Percentiles rank a stretch among this genome's conserved stretches.
Evolutionary conservation across 23 tunicate genomes (phyloP).

Genomic region (Trididemnum nubilum): DNA sequence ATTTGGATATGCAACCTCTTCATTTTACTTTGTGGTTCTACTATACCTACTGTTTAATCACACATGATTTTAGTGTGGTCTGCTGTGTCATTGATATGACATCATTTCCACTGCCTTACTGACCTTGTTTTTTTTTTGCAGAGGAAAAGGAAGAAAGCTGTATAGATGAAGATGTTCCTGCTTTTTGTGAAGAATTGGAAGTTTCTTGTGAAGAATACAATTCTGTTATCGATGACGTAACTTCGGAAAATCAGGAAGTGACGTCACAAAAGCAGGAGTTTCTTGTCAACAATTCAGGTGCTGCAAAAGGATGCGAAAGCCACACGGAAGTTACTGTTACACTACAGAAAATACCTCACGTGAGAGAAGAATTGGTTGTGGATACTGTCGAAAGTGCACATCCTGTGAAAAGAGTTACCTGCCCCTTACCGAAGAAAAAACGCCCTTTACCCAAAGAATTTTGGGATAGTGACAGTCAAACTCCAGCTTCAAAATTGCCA

Average conservation of each 20-base stretch:
- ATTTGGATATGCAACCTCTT: no score
- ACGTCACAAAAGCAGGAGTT: not conserved
- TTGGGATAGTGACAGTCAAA: conserved; percentile 20
- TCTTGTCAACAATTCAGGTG: not conserved
- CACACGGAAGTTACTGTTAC: not conserved
- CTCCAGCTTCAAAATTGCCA: conserved; percentile 1
- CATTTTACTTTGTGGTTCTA: no score
- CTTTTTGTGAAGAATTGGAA: conserved; percentile 52
- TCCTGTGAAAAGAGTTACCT: not conserved
- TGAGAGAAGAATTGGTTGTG: not conserved
- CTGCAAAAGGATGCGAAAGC: not conserved
- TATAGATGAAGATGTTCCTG: conserved; percentile 25
- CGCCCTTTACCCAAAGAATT: conserved; percentile 88
- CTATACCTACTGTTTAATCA: no score
- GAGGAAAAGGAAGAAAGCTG: not conserved
- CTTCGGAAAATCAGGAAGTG: not conserved
- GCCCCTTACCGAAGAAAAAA: conserved; percentile 85
- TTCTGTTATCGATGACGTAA: not conserved
- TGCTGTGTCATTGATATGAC: no score
- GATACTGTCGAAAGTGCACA: not conserved
- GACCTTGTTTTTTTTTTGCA: not conserved
- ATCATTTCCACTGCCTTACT: not conserved
- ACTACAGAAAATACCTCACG: not conserved
- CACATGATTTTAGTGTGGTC: no score
- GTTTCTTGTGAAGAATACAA: conserved; percentile 33